Percentiles rank a stretch among this genome's conserved stretches.
These are phyloP conservation scores for Holcopasites calliopsidis DNA, from an alignment of 1,140 invertebrate species.

Conservation along the genomic window DNA sequence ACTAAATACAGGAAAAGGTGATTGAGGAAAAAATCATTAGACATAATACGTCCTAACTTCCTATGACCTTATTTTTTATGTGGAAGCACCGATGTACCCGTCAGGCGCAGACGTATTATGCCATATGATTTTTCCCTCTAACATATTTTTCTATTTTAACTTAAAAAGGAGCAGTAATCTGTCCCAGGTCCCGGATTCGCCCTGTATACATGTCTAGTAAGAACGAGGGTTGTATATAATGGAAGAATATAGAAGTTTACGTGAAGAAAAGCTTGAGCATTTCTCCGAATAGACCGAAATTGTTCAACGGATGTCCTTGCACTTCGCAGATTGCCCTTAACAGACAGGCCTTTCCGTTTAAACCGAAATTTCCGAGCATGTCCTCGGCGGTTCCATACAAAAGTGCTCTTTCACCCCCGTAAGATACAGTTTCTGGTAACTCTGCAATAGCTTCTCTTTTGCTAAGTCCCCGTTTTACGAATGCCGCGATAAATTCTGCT, in stretches of 20 bases:
- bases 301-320: constrained; percentile 87
- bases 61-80: too few species aligned
- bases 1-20: constrained; percentile 18
- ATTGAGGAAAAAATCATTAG: neutral
- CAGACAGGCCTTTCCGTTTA: constrained; percentile 90
- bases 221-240: neutral
- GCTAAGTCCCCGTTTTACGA: constrained; percentile 84
- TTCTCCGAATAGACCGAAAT: constrained; percentile 89
- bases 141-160: too few species aligned
- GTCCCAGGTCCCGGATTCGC: too few species aligned
- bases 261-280: constrained; percentile 89
- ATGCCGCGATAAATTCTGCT: constrained; percentile 86
- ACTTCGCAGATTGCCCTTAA: constrained; percentile 92
- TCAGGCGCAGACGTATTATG: too few species aligned
- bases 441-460: constrained; percentile 79
- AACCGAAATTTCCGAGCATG: constrained; percentile 86
- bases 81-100: too few species aligned
- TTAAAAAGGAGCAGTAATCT: too few species aligned
- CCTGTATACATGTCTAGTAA: too few species aligned
- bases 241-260: constrained; percentile 79
- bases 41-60: too few species aligned
- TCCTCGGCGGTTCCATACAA: constrained; percentile 88
- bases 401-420: constrained; percentile 89
- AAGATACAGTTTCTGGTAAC: constrained; percentile 80
- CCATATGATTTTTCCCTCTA: too few species aligned